Evolutionary conservation across 2,888 invertebrate species (phyloP).

Genomic region (Stictocephala bisonia): DNA sequence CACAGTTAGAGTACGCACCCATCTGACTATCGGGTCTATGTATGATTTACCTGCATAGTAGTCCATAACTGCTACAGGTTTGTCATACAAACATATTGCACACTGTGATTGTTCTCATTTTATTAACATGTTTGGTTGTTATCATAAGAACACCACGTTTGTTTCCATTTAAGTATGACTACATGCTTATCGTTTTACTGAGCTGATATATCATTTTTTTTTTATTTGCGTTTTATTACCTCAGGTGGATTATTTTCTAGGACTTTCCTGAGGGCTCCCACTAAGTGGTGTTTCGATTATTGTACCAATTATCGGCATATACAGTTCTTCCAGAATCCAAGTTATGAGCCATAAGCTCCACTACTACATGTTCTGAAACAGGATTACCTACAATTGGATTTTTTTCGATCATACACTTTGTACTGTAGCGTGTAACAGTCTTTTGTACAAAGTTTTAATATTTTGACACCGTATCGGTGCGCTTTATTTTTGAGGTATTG

Average conservation of each 20-base stretch:
- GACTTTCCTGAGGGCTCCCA: too few species aligned
- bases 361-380: conserved; percentile 1
- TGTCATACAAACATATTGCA: not conserved
- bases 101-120: not conserved
- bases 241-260: not conserved
- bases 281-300: too few species aligned
- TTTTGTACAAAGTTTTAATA: conserved; percentile 17
- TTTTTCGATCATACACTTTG: conserved; percentile 28
- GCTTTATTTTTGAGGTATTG: conserved; percentile 37
- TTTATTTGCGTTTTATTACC: not conserved
- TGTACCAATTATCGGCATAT: conserved; percentile 29
- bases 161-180: not conserved
- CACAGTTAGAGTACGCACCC: not conserved
- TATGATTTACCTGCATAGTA: not conserved
- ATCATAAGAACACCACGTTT: not conserved
- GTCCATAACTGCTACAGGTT: not conserved
- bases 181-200: not conserved
- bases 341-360: conserved; percentile 13
- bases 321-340: conserved; percentile 13
- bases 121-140: not conserved
- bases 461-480: conserved; percentile 20
- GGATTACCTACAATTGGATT: not conserved
- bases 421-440: conserved; percentile 1
- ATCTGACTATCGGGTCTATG: not conserved
- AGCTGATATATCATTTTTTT: not conserved